phyloP scores from a whole-genome alignment of 1,140 invertebrate genomes.

The Ladona fulva region DNA sequence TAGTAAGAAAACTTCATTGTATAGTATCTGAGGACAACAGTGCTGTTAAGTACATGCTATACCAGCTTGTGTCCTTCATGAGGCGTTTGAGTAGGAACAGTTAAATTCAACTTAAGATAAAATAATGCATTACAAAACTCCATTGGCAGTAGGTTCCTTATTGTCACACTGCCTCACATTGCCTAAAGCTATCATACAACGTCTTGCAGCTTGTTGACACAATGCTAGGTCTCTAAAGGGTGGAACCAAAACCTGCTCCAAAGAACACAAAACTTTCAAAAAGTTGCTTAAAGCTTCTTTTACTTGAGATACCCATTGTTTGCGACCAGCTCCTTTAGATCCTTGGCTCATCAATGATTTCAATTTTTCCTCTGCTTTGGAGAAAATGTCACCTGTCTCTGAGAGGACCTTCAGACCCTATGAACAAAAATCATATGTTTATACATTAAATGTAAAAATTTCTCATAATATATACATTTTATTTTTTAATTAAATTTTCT shows the following conservation, averaged over 20 bases:
- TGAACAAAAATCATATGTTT: too few relatives aligned
- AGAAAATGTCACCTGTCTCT: not conserved
- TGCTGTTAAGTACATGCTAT: too few relatives aligned
- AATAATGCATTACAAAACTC: too few relatives aligned
- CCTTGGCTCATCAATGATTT: not conserved
- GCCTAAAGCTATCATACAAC: constrained; percentile 58
- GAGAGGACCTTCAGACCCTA: not conserved
- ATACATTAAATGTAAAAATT: too few relatives aligned
- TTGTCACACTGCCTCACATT: constrained; percentile 34
- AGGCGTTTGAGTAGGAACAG: too few relatives aligned
- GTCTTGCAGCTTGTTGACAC: constrained; percentile 68
- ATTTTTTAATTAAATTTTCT: too few relatives aligned
- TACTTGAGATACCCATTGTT: not conserved
- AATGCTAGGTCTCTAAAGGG: constrained; percentile 74
- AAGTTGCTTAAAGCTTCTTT: constrained; percentile 54
- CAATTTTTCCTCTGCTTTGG: not conserved
- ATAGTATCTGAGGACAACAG: too few relatives aligned
- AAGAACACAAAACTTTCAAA: constrained; percentile 54
- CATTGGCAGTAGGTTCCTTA: too few relatives aligned
- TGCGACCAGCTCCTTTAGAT: not conserved
- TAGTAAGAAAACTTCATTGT: too few relatives aligned
- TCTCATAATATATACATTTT: too few relatives aligned
- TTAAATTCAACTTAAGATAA: too few relatives aligned
- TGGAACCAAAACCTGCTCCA: constrained; percentile 59
- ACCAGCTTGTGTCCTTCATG: too few relatives aligned